phyloP scores from a whole-genome alignment of 1,140 invertebrate species.

The Temnothorax curvispinosus region DNA sequence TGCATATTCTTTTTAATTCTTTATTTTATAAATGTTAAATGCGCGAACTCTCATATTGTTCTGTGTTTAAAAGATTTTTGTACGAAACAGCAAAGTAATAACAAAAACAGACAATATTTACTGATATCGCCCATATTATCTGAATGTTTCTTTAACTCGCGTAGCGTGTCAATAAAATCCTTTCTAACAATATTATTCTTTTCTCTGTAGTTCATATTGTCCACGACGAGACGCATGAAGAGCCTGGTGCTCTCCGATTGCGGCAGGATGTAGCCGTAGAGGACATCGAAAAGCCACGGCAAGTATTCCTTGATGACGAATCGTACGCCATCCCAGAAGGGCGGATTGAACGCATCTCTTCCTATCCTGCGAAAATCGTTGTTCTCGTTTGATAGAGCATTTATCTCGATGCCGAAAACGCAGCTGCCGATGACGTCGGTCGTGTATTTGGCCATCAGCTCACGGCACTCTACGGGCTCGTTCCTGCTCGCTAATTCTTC shows the following conservation, averaged over 20 bases:
- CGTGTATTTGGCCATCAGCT: conserved; percentile 83
- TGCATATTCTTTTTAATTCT: too few species aligned
- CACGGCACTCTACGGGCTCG: conserved; percentile 83
- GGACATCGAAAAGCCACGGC: conserved; percentile 68
- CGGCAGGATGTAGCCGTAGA: conserved; percentile 62
- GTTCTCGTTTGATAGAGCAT: conserved; percentile 84
- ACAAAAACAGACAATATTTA: not conserved
- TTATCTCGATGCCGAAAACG: conserved; percentile 81
- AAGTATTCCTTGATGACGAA: conserved; percentile 65
- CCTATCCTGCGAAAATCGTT: conserved; percentile 83
- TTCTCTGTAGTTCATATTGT: conserved; percentile 84
- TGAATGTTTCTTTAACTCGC: conserved; percentile 82
- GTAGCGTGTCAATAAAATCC: conserved; percentile 87
- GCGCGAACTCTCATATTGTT: too few species aligned
- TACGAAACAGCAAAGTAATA: not conserved
- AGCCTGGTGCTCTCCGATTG: conserved; percentile 82
- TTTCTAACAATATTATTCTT: conserved; percentile 84
- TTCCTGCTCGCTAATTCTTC: conserved; percentile 74
- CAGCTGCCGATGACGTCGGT: conserved; percentile 86
- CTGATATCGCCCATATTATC: conserved; percentile 52
- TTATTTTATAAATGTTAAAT: too few species aligned
- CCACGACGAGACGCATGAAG: conserved; percentile 82
- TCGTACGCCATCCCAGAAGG: conserved; percentile 78
- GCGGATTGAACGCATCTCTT: conserved; percentile 78
- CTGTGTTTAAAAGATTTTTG: too few species aligned